These are phyloP conservation scores for Cephus runcator DNA, from an alignment of 2,888 invertebrate species.

Conservation along the genomic window DNA sequence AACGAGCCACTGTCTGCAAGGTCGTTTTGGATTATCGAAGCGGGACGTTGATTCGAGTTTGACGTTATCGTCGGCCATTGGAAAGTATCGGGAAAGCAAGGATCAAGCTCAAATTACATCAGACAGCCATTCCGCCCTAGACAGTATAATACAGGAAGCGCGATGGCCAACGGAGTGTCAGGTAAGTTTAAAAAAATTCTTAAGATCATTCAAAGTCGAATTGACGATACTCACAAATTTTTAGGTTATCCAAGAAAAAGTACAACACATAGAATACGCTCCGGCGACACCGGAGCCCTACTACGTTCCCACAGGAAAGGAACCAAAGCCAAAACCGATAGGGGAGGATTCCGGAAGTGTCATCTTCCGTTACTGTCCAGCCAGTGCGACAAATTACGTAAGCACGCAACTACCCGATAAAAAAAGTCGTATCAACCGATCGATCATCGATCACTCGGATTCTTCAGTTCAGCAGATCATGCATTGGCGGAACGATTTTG, in stretches of 20 bases:
- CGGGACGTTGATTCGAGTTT: constrained; percentile 44
- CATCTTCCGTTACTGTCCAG: constrained; percentile 86
- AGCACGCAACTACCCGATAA: constrained; percentile 58
- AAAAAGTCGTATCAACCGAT: neutral
- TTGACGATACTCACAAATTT: constrained; percentile 11
- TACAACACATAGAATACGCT: constrained; percentile 80
- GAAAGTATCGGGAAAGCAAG: constrained; percentile 38
- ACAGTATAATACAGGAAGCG: constrained; percentile 75
- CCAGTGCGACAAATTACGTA: constrained; percentile 89
- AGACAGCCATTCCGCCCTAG: constrained; percentile 41
- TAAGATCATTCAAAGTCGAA: neutral
- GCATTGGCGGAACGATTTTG: constrained; percentile 80
- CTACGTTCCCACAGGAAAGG: constrained; percentile 80
- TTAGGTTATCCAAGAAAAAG: constrained; percentile 84
- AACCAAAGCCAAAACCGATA: constrained; percentile 85
- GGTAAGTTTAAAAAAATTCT: constrained; percentile 64
- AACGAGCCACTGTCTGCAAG: constrained; percentile 43
- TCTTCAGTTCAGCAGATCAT: constrained; percentile 82
- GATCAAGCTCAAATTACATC: constrained; percentile 43
- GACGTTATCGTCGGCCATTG: constrained; percentile 39
- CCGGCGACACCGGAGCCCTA: constrained; percentile 83
- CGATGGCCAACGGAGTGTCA: constrained; percentile 92
- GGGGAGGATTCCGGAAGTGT: constrained; percentile 88
- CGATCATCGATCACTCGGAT: neutral
- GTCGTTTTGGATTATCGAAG: constrained; percentile 38